Conservation (phyloP, 2,888 invertebrate species). For the Andrena minutula region DNA sequence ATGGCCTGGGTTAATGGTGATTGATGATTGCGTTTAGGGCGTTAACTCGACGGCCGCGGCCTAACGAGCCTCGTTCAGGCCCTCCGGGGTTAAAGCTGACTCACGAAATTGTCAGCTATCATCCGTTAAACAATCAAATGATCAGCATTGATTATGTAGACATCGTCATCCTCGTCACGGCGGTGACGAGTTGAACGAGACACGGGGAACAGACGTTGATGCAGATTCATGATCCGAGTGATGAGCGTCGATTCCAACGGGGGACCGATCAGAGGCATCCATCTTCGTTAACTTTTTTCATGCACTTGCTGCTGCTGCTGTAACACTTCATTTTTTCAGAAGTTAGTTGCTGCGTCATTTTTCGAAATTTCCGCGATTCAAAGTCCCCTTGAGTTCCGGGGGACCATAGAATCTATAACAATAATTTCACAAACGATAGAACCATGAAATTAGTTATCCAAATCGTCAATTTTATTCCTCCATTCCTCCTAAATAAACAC, state of each 20-base stretch:
- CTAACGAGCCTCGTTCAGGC: constrained; percentile 49
- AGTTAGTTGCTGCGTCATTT: background rate
- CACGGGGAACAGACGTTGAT: background rate
- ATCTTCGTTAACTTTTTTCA: background rate
- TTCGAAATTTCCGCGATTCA: too few relatives aligned
- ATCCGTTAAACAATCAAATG: constrained; percentile 64
- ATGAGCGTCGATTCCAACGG: background rate
- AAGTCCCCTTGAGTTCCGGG: too few relatives aligned
- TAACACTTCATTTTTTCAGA: background rate
- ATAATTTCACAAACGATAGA: too few relatives aligned
- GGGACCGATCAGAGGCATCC: background rate
- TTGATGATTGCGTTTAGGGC: constrained; percentile 65
- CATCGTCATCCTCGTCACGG: constrained; percentile 22
- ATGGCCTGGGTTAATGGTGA: constrained; percentile 63
- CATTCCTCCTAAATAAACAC: background rate
- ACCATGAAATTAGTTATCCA: too few relatives aligned
- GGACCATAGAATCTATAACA: too few relatives aligned
- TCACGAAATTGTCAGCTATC: constrained; percentile 63
- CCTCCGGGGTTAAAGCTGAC: constrained; percentile 34
- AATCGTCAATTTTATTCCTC: too few relatives aligned
- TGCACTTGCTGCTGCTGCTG: background rate
- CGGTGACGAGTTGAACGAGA: background rate
- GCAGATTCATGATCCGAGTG: background rate
- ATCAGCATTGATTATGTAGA: constrained; percentile 47
- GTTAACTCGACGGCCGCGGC: constrained; percentile 52